Base-by-base conservation (phyloP, 1,140 invertebrate genomes). In the Hycleus phaleratus region DNA sequence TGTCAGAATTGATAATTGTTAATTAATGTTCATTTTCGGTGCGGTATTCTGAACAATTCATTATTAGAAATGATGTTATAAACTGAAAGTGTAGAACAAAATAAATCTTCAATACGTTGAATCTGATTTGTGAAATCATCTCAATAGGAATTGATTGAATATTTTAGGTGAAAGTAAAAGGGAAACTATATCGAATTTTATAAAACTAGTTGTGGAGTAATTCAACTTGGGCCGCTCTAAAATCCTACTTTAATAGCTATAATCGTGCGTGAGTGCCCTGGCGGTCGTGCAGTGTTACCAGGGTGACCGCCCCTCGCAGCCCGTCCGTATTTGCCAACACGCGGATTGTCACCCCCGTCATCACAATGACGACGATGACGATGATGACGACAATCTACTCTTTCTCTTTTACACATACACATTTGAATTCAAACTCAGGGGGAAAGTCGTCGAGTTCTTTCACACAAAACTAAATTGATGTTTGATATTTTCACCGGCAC, bases 211-310 rank as follows among this genome's bases (percentile, higher is more conserved):
- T 32, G 58, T 55, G 61, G 56, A 59, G 62, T 61, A 64, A 64
- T 64, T 64, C 62, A 49, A 58, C 56, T 54, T 57, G 58, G 44
- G 57, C 38, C 59, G 58, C 46, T 65, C 57, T 66, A 66, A 68
- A 68, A 67, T 65, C 60, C 65, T 53, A 62, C 56, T 68, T 68
- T 68, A 68, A 68, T 68, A 68, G 67, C 62, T 68, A 68, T 68
- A 68, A 68, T 68, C 67, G 65, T 67, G 67, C 65, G 61, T 63
- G 61, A 67, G 65, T 67, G 61, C 65, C 61, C 59, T 57, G 56
- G 62, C 60, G 62, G 60, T 64, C 47, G 57, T 59, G 56, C 60
- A 52, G 62, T 64, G 65, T 67, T 67, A 61, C 65, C 65, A 59
- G 60, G 65, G 65, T 67, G 65, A 67, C 56, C 60, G 58, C 57